Evolutionary conservation across 2,113 vertebrate species (phyloP), one percentile per base, ranked within the genome.

Genomic region (Empidonax alnorum): DNA sequence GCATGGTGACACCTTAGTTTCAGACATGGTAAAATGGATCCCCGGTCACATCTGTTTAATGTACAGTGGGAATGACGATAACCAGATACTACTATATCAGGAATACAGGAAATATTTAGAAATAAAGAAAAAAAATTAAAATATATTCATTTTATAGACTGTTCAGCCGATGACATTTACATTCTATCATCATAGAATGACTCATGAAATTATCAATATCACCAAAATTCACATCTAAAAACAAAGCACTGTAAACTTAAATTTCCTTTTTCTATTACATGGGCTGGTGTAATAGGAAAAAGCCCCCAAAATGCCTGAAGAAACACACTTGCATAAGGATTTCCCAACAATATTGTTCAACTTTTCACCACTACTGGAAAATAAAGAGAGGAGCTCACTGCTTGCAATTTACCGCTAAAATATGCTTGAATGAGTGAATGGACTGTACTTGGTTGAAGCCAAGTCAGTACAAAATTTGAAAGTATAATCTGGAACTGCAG

Each of bases 191-290:
- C 25, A 87, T 12, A 77, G 68, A 94, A 93, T 84, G 52, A 44
- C 53, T 55, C 58, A 74, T 94, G 90, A 94, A 87, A 94, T 87
- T 93, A 58, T 22, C 84, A 82, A 37, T 46, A 12, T 81, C 31
- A 53, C 53, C 89, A 92, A 75, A 55, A 88, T 94, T 92, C 71
- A 92, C 28, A 93, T 72, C 25, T 71, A 41, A 58, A 73, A n/a
- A 63, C 4, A 5, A 79, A 75, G 42, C 30, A 76, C 80, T 80
- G 46, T 61, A 93, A 95, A 91, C 81, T 92, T 74, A 76, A 46
- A 91, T 25, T 87, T 50, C 17, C 21, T 63, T 78, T 89, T 94
- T 28, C 25, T 77, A 2, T 84, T 84, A 80, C 9, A 5, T 1
- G 4, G 14, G 5, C 33, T 58, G 53, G 52, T 78, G 21, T 33